A percentile compares a stretch with the other conserved stretches of the same genome.
Conservation (phyloP, 2,888 invertebrate genomes). For the Xanthorhoe spadicearia region DNA sequence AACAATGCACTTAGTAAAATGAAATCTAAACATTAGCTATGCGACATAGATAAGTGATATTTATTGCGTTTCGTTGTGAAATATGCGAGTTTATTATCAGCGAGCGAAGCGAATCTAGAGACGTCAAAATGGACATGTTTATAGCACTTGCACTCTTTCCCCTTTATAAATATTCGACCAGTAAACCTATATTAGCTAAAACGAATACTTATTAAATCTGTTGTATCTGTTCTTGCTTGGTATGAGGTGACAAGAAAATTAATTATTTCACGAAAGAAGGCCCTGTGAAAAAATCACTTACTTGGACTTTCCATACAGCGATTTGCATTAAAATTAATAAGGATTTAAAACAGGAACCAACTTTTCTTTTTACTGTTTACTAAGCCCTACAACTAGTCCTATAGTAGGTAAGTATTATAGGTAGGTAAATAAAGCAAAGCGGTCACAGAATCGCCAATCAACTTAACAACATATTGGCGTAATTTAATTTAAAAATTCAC, state of each 20-base stretch:
- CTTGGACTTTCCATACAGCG: no score
- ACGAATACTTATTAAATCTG: no score
- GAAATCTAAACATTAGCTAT: not conserved
- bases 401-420: constrained; percentile 21
- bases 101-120: constrained; percentile 6
- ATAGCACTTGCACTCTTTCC: constrained; percentile 9
- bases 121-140: constrained; percentile 16
- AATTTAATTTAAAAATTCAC: constrained; percentile 85
- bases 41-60: constrained; percentile 10
- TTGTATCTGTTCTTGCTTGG: no score
- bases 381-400: not conserved
- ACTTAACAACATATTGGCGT: constrained; percentile 75
- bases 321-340: no score
- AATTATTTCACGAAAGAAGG: no score
- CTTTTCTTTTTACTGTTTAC: not conserved
- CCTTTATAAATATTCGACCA: no score
- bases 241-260: no score
- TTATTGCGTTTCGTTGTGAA: constrained; percentile 10
- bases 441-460: constrained; percentile 57
- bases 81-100: constrained; percentile 13
- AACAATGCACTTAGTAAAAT: constrained; percentile 1
- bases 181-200: no score
- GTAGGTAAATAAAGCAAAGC: constrained; percentile 20
- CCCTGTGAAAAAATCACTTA: no score
- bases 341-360: not conserved